These are phyloP conservation scores for Crossocerus cetratus DNA, from an alignment of 2,888 invertebrate species.

Conservation along the genomic window DNA sequence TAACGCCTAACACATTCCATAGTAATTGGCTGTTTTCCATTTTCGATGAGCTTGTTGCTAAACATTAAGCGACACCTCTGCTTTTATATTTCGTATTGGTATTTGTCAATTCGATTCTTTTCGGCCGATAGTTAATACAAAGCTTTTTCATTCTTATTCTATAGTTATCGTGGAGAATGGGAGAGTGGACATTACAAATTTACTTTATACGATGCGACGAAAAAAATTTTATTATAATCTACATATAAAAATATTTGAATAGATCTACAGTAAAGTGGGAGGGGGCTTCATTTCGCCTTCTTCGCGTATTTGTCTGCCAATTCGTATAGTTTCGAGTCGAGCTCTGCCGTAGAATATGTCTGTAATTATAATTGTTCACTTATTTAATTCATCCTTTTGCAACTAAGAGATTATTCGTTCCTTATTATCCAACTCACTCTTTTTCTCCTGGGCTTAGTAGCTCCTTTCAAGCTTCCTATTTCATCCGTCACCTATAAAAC, in stretches of 20 bases:
- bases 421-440: slow-evolving; percentile 54
- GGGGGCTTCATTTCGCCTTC: slow-evolving; percentile 57
- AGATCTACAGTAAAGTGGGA: not conserved
- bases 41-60: not conserved
- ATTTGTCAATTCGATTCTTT: not conserved
- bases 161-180: not conserved
- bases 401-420: no score
- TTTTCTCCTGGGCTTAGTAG: slow-evolving; percentile 60
- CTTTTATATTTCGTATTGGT: not conserved
- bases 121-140: not conserved
- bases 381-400: no score
- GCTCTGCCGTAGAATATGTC: slow-evolving; percentile 69
- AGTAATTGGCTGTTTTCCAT: not conserved
- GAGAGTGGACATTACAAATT: not conserved
- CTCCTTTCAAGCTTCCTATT: slow-evolving; percentile 37
- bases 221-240: slow-evolving; percentile 3
- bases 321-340: slow-evolving; percentile 67
- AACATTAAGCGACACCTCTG: not conserved
- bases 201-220: not conserved
- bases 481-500: slow-evolving; percentile 49
- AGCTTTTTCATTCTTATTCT: no score
- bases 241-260: slow-evolving; percentile 2
- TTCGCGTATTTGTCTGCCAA: slow-evolving; percentile 67
- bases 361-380: no score
- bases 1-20: slow-evolving; percentile 4